These are phyloP conservation scores for Actinernus sp. DNA, from an alignment of 92 coral and sea anemone genomes.

Conservation along the genomic window DNA sequence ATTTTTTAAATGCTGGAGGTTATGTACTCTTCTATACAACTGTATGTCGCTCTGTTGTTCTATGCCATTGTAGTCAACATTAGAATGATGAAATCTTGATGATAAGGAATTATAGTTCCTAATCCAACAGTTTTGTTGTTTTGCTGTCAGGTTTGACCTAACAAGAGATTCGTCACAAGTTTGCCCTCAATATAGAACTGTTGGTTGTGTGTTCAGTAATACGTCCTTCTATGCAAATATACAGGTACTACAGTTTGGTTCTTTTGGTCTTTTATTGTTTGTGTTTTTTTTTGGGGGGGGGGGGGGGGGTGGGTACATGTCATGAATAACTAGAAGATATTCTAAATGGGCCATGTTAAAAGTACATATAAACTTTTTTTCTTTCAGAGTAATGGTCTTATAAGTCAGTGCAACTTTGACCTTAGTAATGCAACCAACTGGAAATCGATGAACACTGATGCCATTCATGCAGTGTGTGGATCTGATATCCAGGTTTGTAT, in stretches of 20 bases:
- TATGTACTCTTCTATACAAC: too few relatives aligned
- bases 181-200: conserved; percentile 26
- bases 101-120: too few relatives aligned
- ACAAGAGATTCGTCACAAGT: conserved; percentile 1
- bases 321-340: too few relatives aligned
- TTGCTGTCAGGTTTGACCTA: conserved; percentile 1
- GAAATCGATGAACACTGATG: conserved; percentile 26
- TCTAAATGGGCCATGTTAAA: too few relatives aligned
- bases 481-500: conserved; percentile 33
- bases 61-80: neutral
- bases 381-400: conserved; percentile 26
- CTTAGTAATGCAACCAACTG: conserved; percentile 15
- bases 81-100: neutral
- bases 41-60: too few relatives aligned
- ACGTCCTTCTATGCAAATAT: conserved; percentile 34
- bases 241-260: conserved; percentile 15
- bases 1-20: too few relatives aligned
- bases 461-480: conserved; percentile 33
- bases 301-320: too few relatives aligned
- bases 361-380: neutral
- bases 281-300: neutral
- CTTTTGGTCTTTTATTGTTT: neutral
- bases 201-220: conserved; percentile 37
- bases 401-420: conserved; percentile 29
- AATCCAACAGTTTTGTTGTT: too few relatives aligned